Evolutionary conservation across 1,140 invertebrate species (phyloP).

Genomic region (Gryon sp.): DNA sequence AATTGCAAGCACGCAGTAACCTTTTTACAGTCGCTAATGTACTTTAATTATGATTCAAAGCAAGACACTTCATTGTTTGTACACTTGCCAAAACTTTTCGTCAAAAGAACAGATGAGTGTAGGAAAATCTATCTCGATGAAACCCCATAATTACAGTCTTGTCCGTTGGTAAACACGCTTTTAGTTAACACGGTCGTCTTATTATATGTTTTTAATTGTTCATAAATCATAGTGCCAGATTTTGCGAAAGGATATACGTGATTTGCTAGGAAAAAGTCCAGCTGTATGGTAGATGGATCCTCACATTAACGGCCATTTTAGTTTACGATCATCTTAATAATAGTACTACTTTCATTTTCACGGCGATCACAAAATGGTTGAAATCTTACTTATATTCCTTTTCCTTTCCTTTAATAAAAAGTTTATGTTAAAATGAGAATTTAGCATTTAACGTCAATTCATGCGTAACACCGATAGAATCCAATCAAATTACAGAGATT

Average conservation of each 20-base stretch:
- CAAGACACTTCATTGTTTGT: conserved; percentile 31
- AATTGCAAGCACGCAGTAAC: not conserved
- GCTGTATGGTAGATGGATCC: too few relatives aligned
- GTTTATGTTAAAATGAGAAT: too few relatives aligned
- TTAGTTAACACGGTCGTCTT: conserved; percentile 33
- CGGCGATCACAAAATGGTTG: not conserved
- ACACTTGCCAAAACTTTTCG: not conserved
- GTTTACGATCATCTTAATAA: not conserved
- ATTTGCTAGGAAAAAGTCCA: not conserved
- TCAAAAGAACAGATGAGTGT: conserved; percentile 26
- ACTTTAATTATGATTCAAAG: conserved; percentile 37
- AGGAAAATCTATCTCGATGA: conserved; percentile 16
- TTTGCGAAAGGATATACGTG: conserved; percentile 21
- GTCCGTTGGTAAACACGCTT: conserved; percentile 35
- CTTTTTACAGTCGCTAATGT: not conserved
- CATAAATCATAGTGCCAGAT: conserved; percentile 44
- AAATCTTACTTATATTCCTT: too few relatives aligned
- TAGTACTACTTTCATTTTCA: not conserved
- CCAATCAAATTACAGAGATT: too few relatives aligned
- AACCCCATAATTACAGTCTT: conserved; percentile 33
- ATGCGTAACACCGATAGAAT: too few relatives aligned
- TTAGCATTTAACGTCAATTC: too few relatives aligned
- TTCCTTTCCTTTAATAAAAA: too few relatives aligned
- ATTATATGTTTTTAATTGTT: conserved; percentile 35
- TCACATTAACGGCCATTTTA: not conserved